Base-by-base conservation (phyloP, 2,113 vertebrate species). In the Macroglossus sobrinus region DNA sequence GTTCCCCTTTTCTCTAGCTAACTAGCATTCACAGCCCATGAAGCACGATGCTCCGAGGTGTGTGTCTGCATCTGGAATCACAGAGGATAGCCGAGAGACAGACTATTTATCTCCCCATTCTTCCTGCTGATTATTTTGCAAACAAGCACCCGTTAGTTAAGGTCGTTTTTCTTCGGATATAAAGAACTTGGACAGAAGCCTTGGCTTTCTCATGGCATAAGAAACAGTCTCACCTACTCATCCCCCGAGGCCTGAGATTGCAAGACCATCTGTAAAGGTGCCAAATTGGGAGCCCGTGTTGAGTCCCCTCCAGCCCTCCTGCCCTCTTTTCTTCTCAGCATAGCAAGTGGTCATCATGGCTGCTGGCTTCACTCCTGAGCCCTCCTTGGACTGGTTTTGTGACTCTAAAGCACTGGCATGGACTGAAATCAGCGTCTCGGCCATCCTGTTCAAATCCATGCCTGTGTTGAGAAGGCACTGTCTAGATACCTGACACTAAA, bases 31-130 rank as follows among this genome's bases (percentile, higher is more conserved):
- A 22, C 5, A 12, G 33, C 74, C 93, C 33, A 0, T 1, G 47
- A 45, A 55, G 43, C 43, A 0, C 1, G 28, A 47, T 47, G 74
- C 45, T 14, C 59, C 0, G 0, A 43, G 63, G 61, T 21, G 8
- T 38, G 14, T 28, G 50, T 6, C 0, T 13, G 35, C 14, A 0
- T 59, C 84, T 89, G 12, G 59, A 68, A 43, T 64, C 81, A 7
- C 16, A 2, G 64, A 47, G 3, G 5, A 4, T 0, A 15, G 61
- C 50, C 4, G 15, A 88, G 88, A 95, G 74, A 28, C 21, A 35
- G 35, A 47, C 5, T 3, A 0, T 79, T 33, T 26, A 22, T 90
- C 91, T n/a, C 14, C 21, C 69, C 24, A 0, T 47, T 40, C 95
- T 82, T 84, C 45, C 66, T 4, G 1, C 24, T 5, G 1, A 5